Conservation (phyloP, 2,797 vertebrate species). For the Ara ararauna region DNA sequence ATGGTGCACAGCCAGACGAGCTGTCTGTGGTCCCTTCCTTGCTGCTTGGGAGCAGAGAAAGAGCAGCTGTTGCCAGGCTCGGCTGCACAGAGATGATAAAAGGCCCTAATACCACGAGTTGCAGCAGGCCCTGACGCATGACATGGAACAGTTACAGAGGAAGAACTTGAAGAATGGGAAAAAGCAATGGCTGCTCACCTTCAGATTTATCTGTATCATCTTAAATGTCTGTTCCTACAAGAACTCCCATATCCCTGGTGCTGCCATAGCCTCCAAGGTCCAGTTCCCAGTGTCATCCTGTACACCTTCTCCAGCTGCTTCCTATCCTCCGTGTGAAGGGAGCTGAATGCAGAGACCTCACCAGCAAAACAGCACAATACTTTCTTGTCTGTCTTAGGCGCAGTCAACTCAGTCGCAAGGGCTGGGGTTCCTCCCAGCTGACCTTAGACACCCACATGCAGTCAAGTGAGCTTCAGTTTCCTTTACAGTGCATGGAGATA, state of each 20-base stretch:
- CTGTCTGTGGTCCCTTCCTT: background rate
- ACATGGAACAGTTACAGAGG: background rate
- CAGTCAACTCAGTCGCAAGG: fast-evolving
- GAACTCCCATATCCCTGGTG: background rate
- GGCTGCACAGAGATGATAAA: background rate
- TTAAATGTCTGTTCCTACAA: background rate
- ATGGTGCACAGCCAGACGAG: background rate
- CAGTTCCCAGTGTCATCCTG: background rate
- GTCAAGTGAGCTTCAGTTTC: background rate
- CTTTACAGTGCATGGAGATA: background rate
- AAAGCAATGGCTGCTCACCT: background rate
- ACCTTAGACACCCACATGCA: background rate
- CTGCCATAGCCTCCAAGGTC: background rate
- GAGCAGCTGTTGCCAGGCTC: background rate
- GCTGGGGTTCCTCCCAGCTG: background rate
- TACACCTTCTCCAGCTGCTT: background rate
- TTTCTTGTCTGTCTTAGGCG: background rate
- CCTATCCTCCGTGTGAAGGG: background rate
- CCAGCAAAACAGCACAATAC: background rate
- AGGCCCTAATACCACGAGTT: fast-evolving
- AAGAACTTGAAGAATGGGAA: background rate
- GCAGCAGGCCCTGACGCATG: background rate
- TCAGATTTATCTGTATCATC: background rate
- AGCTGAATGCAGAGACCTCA: background rate
- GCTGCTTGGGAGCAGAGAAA: background rate